Conservation (phyloP, 1,140 invertebrate genomes). For the Drosophila lacteicornis region DNA sequence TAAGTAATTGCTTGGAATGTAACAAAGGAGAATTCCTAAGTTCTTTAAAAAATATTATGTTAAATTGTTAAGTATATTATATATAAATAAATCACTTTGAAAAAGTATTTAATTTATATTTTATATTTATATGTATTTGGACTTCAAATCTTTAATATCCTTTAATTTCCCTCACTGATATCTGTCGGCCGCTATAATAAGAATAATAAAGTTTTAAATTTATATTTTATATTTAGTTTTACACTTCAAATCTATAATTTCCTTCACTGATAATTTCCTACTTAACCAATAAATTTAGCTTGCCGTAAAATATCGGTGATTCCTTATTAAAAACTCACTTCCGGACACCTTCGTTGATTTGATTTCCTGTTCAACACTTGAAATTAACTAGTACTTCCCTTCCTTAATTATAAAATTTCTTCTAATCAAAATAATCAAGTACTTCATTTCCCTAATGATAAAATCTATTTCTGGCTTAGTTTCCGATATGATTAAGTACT, state of each 20-base stretch:
- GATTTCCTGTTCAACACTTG: not conserved
- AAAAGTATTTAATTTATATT: no score
- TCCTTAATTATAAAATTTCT: not conserved
- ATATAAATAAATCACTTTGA: no score
- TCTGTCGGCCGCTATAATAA: no score
- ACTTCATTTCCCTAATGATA: not conserved
- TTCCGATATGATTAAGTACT: not conserved
- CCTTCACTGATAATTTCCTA: not conserved
- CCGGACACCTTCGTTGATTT: not conserved
- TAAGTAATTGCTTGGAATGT: no score
- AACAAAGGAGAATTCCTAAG: no score
- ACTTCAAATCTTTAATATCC: no score
- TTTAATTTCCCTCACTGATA: no score
- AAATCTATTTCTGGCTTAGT: not conserved
- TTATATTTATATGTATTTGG: no score
- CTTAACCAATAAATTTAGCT: not conserved
- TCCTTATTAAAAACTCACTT: not conserved
- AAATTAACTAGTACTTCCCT: constrained; percentile 2
- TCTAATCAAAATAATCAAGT: not conserved
- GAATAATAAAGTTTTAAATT: no score
- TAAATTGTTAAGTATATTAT: no score
- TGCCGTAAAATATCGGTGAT: not conserved
- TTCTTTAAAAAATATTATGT: no score
- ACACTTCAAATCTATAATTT: not conserved
- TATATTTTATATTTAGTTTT: no score